Base-by-base conservation (phyloP, 2,888 invertebrate species). In the Alsophila aescularia region DNA sequence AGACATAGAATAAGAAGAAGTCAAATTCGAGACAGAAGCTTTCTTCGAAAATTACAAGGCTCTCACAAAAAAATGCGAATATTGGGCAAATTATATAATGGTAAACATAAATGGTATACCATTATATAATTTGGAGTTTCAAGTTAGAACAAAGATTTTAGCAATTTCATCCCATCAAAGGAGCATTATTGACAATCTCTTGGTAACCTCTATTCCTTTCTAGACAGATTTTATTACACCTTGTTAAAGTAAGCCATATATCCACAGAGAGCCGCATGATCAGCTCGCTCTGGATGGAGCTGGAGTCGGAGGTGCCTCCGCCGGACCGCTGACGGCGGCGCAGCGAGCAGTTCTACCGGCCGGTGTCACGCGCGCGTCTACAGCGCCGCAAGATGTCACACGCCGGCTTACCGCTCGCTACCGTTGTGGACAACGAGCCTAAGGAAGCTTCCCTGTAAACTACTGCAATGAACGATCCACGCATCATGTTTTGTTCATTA, bases 271-370 rank as follows among this genome's bases (percentile, higher is more conserved):
- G 73, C 0, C 84, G 82, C 41, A 81, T 88, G 57, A 88, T 90
- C 72, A 88, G 87, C 56, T 89, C 90, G 0, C 65, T 90, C 53
- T 90, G 90, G 90, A 83, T 90, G 89, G 90, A 90, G 72, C 69
- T 88, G 62, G 90, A 90, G 77, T 79, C 88, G 27, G 84, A 84
- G 47, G 69, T 74, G n/a, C 86, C 85, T 1, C 73, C 67, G 12
- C 90, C 90, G 70, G 90, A 90, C 58, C 90, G 90, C 89, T 90
- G 90, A 90, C 90, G 90, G 54, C 90, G 90, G 70, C 85, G 90
- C 60, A 90, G 90, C 87, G 90, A 91, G 90, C 90, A 91, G 87
- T 91, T 80, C 79, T 87, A 91, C 79, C 87, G 90, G 83, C 90
- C 90, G 35, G 84, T 90, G 52, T 77, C 85, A 6, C 87, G 90